Conservation (phyloP, 1,140 invertebrate species). For the Heliothis virescens region DNA sequence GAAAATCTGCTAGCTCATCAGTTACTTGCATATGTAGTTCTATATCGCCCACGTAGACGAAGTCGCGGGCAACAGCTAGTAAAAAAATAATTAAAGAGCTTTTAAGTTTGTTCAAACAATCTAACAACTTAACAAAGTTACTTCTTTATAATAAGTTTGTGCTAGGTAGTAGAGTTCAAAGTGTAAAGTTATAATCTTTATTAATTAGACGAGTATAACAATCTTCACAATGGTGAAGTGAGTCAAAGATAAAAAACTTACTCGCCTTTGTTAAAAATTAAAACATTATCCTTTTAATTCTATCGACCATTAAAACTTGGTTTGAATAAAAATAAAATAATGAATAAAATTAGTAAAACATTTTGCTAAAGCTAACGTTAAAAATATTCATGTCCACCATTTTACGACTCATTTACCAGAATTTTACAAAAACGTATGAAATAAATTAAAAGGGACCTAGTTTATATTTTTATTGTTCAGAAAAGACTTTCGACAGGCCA, state of each 20-base stretch:
- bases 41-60: no score
- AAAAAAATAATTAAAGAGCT: no score
- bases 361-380: conserved; percentile 9
- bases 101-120: no score
- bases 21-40: no score
- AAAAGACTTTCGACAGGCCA: background rate
- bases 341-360: conserved; percentile 1
- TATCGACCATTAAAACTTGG: conserved; percentile 15
- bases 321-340: conserved; percentile 35
- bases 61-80: no score
- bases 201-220: background rate
- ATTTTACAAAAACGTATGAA: background rate
- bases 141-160: no score
- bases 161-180: no score
- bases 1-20: no score
- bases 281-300: conserved; percentile 25
- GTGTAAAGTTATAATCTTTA: no score
- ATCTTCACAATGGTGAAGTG: background rate
- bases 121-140: no score
- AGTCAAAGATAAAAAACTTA: background rate
- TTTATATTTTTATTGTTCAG: conserved; percentile 17
- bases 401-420: conserved; percentile 24
- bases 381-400: conserved; percentile 32
- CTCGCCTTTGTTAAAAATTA: conserved; percentile 4
- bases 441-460: background rate